A percentile compares a stretch with the other conserved stretches of the same genome.
These are phyloP conservation scores for Pipa parva DNA, from an alignment of 2,113 vertebrate species.

Conservation along the genomic window DNA sequence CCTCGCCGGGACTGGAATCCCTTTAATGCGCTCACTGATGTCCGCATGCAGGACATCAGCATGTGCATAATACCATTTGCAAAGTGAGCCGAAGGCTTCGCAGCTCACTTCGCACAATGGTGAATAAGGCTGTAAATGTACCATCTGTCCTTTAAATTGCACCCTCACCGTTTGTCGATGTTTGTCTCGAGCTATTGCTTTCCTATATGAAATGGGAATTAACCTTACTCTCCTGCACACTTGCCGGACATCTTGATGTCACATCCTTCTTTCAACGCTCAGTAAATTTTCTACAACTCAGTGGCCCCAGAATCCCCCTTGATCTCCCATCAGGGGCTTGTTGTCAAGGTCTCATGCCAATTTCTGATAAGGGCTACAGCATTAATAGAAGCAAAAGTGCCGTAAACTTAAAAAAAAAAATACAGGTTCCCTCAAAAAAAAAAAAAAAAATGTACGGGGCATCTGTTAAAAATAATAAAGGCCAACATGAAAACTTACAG, in stretches of 20 bases:
- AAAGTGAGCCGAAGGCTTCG: no score
- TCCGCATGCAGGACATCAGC: no score
- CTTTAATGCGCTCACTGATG: no score
- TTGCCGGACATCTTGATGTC: not conserved
- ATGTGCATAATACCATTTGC: no score
- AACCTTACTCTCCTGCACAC: not conserved
- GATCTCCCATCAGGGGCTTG: not conserved
- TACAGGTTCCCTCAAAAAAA: constrained; percentile 1
- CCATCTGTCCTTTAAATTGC: no score
- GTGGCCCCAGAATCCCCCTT: not conserved
- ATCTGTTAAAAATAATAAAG: constrained; percentile 8
- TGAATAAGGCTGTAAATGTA: no score
- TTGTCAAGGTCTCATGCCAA: constrained; percentile 8
- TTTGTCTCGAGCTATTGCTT: no score
- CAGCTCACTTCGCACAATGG: no score
- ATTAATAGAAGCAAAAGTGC: constrained; percentile 23
- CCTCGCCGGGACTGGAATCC: no score
- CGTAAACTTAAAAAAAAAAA: not conserved
- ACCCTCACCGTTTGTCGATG: no score
- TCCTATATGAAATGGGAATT: no score
- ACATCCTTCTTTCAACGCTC: not conserved
- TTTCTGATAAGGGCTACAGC: constrained; percentile 32
- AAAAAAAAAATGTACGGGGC: not conserved
- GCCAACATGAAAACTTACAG: not conserved
- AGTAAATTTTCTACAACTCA: constrained; percentile 4